phyloP scores from a whole-genome alignment of 2,113 vertebrate species.

The Heterochromis multidens region DNA sequence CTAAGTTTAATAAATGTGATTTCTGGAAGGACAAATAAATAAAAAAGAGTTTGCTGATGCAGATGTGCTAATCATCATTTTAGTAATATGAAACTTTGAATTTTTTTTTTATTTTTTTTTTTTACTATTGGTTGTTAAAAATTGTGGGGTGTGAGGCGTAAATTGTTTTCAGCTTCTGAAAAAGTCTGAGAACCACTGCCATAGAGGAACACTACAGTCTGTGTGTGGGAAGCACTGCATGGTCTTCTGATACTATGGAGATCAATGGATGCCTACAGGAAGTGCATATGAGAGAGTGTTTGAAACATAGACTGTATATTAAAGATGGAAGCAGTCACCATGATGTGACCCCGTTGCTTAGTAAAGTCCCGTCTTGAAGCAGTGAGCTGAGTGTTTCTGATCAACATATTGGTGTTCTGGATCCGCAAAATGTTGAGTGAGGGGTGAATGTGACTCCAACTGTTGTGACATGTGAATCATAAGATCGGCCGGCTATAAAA shows the following conservation, averaged over 20 bases:
- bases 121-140: too few species aligned
- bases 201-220: neutral
- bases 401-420: neutral
- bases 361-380: neutral
- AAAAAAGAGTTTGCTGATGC: neutral
- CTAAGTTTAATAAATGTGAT: neutral
- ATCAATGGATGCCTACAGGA: neutral
- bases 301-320: too few species aligned
- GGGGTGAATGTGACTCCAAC: neutral
- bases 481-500: neutral
- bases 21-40: neutral
- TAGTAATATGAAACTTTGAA: too few species aligned
- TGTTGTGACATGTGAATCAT: neutral
- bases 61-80: neutral
- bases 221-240: neutral
- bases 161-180: fast-evolving
- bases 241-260: neutral
- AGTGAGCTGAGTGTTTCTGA: neutral
- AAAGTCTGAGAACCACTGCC: neutral
- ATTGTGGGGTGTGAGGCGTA: neutral
- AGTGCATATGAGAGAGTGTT: neutral
- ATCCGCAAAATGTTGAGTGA: neutral
- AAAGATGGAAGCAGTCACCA: neutral
- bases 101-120: too few species aligned
- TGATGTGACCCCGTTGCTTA: neutral